Evolutionary conservation across 2,113 vertebrate species (phyloP).

Genomic region (Solea senegalensis): DNA sequence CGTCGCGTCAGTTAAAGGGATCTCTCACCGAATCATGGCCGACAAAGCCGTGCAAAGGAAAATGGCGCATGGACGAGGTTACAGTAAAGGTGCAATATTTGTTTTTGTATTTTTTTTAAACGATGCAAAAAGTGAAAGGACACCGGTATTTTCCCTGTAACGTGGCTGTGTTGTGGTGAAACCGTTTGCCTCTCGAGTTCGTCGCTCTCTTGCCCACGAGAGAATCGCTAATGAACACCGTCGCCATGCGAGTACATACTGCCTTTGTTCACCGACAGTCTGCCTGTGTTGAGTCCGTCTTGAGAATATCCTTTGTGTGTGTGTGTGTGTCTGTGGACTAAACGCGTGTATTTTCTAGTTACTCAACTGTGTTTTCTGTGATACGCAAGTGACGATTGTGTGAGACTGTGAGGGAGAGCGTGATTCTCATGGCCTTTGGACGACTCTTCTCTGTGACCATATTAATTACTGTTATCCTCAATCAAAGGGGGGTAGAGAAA

Average conservation of each 20-base stretch:
- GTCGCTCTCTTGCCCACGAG: slow-evolving; percentile 42
- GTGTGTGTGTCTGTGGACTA: slow-evolving; percentile 47
- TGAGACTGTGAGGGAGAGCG: slow-evolving; percentile 64
- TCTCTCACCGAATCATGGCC: slow-evolving; percentile 29
- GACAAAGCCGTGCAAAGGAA: slow-evolving; percentile 28
- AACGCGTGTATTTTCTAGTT: slow-evolving; percentile 55
- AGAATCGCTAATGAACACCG: slow-evolving; percentile 67
- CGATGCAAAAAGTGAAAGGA: slow-evolving; percentile 51
- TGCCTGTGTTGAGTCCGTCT: slow-evolving; percentile 63
- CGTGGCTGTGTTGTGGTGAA: slow-evolving; percentile 55
- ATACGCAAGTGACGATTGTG: slow-evolving; percentile 57
- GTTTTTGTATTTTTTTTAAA: neutral
- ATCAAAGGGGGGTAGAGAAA: slow-evolving; percentile 73
- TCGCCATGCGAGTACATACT: slow-evolving; percentile 72
- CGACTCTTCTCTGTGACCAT: slow-evolving; percentile 68
- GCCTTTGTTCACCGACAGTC: slow-evolving; percentile 70
- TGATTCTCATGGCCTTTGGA: slow-evolving; percentile 63
- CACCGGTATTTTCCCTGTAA: slow-evolving; percentile 66
- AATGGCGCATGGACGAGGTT: slow-evolving; percentile 25
- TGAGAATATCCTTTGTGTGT: slow-evolving; percentile 42
- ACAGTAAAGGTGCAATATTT: slow-evolving; percentile 18
- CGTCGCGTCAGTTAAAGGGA: slow-evolving; percentile 33
- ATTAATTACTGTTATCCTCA: slow-evolving; percentile 63
- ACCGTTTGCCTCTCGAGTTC: slow-evolving; percentile 48
- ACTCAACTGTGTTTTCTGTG: slow-evolving; percentile 57